Evolutionary conservation across 2,113 vertebrate genomes (phyloP).

Genomic region (Naja naja): DNA sequence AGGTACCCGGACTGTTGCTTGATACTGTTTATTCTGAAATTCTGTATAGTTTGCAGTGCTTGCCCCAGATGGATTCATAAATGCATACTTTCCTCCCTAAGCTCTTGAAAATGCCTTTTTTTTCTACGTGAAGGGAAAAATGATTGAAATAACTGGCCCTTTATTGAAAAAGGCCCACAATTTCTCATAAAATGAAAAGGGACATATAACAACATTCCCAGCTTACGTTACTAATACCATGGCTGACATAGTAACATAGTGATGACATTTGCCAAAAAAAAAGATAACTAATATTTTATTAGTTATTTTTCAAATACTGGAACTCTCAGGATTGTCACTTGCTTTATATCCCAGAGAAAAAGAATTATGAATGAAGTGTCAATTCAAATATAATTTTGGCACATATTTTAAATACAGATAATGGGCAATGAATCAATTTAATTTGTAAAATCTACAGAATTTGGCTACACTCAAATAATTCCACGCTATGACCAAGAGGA

Average conservation of each 20-base stretch:
- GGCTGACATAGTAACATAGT: not conserved
- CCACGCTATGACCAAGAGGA: not conserved
- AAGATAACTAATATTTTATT: not conserved
- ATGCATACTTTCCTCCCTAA: not conserved
- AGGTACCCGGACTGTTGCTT: slow-evolving; percentile 10
- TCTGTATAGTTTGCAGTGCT: not conserved
- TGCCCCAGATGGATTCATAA: not conserved
- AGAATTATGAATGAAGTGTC: not conserved
- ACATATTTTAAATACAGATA: not conserved
- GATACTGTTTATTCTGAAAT: not conserved
- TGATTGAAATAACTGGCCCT: not conserved
- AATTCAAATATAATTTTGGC: not conserved
- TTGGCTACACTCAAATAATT: not conserved
- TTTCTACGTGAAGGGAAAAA: no score
- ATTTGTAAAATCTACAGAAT: not conserved
- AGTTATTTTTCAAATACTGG: not conserved
- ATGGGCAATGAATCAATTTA: not conserved
- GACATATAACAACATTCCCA: not conserved
- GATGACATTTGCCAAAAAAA: not conserved
- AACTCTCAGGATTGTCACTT: not conserved
- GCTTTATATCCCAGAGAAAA: not conserved
- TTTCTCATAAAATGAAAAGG: not conserved
- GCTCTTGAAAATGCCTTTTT: not conserved
- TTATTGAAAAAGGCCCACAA: not conserved
- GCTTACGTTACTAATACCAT: not conserved